A percentile compares a stretch with the other conserved stretches of the same genome.
Conservation (phyloP, 2,888 invertebrate species). For the Helicoverpa assulta region DNA sequence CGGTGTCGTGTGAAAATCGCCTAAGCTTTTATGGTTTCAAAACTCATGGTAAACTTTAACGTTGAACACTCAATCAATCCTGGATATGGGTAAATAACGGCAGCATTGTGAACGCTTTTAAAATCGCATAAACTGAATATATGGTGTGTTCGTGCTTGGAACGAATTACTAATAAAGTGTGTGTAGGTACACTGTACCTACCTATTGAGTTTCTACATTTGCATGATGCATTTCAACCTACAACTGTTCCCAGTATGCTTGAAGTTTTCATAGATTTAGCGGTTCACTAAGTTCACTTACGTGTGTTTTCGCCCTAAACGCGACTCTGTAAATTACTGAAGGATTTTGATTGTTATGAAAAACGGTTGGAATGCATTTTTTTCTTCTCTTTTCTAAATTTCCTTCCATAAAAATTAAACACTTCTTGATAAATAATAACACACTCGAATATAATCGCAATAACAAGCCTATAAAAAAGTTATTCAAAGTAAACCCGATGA, state of each 20-base stretch:
- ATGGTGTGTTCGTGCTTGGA: conserved; percentile 4
- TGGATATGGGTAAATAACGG: background rate
- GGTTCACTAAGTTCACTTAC: conserved; percentile 47
- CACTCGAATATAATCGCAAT: background rate
- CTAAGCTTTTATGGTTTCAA: background rate
- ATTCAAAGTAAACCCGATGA: background rate
- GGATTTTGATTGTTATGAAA: no score
- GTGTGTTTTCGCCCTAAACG: conserved; percentile 30
- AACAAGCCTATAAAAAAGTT: background rate
- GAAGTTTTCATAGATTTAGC: conserved; percentile 63
- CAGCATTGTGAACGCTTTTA: conserved; percentile 1
- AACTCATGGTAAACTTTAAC: background rate
- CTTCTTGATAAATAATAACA: background rate
- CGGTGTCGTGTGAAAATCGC: background rate
- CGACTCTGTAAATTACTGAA: conserved; percentile 17
- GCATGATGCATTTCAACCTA: conserved; percentile 35
- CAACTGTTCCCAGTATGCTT: conserved; percentile 46
- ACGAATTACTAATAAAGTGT: conserved; percentile 8
- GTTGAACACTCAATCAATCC: background rate
- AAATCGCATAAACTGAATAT: conserved; percentile 11
- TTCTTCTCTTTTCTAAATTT: no score
- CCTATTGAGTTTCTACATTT: conserved; percentile 29
- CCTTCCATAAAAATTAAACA: no score
- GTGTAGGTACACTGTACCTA: conserved; percentile 2
- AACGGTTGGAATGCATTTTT: no score